Evolutionary conservation across 1,140 invertebrate species (phyloP).

Genomic region (Leptinotarsa texana): DNA sequence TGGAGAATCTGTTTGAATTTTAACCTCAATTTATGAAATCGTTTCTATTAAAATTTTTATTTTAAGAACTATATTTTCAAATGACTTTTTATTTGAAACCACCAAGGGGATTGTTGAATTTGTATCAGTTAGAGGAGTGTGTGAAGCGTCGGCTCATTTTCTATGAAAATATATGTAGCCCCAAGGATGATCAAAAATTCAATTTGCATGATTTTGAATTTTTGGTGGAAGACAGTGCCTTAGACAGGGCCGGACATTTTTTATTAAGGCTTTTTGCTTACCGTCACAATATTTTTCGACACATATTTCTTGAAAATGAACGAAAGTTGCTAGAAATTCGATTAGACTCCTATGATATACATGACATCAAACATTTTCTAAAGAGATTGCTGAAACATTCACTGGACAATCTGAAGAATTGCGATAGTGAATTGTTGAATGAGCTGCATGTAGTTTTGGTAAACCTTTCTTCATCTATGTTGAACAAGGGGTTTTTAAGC

Average conservation of each 20-base stretch:
- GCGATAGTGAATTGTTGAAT: conserved; percentile 29
- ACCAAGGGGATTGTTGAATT: conserved; percentile 29
- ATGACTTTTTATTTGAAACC: conserved; percentile 40
- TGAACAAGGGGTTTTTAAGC: conserved; percentile 19
- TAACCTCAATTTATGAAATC: no score
- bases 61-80: background rate
- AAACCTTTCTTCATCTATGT: conserved; percentile 38
- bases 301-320: conserved; percentile 51
- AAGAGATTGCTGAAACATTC: conserved; percentile 54
- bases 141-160: conserved; percentile 26
- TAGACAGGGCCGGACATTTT: conserved; percentile 64
- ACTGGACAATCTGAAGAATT: conserved; percentile 43
- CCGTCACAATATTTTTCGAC: conserved; percentile 46
- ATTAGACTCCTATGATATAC: conserved; percentile 47
- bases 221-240: conserved; percentile 62
- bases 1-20: no score
- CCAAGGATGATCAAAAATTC: conserved; percentile 38
- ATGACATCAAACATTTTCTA: conserved; percentile 53
- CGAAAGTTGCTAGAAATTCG: conserved; percentile 51
- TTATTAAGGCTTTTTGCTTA: conserved; percentile 58
- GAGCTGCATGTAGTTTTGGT: conserved; percentile 48
- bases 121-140: conserved; percentile 29
- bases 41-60: background rate
- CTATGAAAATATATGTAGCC: conserved; percentile 16
- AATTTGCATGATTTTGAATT: conserved; percentile 58